Conservation (phyloP, 53 echinoderm and acorn worm species). For the Arbacia lixula region DNA sequence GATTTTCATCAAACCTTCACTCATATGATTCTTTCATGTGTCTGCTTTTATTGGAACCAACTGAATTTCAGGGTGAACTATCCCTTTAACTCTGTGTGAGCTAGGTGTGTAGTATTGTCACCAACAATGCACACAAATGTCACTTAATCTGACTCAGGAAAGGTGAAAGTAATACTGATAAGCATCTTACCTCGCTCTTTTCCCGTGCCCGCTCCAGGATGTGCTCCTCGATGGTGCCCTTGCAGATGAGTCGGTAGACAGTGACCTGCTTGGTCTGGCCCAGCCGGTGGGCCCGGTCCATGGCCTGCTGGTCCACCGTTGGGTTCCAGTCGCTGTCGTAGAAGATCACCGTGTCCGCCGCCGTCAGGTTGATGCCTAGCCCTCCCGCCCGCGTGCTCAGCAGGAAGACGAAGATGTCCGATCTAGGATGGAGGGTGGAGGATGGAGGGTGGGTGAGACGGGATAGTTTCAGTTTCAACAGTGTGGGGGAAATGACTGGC, state of each 20-base stretch:
- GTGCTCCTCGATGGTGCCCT: constrained; percentile 95
- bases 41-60: too few relatives aligned
- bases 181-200: constrained; percentile 98
- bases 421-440: constrained; percentile 41
- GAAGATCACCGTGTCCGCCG: constrained; percentile 98
- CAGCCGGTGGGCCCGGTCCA: constrained; percentile 97
- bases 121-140: too few relatives aligned
- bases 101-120: too few relatives aligned
- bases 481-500: neutral
- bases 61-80: too few relatives aligned
- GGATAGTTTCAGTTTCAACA: neutral
- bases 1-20: too few relatives aligned
- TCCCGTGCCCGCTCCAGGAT: constrained; percentile 93
- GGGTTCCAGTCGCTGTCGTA: constrained; percentile 99
- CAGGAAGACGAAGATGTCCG: constrained; percentile 97
- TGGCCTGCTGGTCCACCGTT: constrained; percentile 98
- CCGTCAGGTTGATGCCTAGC: constrained; percentile 96
- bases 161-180: too few relatives aligned
- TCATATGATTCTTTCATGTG: too few relatives aligned
- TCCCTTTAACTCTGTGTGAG: too few relatives aligned
- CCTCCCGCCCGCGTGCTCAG: constrained; percentile 97
- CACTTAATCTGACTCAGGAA: too few relatives aligned
- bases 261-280: constrained; percentile 99
- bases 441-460: neutral
- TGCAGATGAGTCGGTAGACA: constrained; percentile 94